Base-by-base conservation (phyloP, 53 echinoderm and acorn worm genomes). In the Mesocentrotus franciscanus region DNA sequence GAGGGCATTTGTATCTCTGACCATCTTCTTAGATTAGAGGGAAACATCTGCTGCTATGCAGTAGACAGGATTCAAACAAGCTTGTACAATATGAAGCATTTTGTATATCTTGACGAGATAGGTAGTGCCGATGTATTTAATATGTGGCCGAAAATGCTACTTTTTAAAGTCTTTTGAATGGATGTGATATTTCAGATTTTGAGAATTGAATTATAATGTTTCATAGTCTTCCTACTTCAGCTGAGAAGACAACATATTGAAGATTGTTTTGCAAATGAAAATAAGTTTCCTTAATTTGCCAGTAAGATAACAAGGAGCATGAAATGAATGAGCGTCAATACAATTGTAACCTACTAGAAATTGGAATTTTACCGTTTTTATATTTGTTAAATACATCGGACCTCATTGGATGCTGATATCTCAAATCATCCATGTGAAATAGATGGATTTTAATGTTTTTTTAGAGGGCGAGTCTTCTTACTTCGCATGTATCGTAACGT, bases 11-110 rank as follows among this genome's bases (percentile, higher is more conserved):
- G 64, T 17, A 8, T 79, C 79, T 17, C 17, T 36, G 72, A 79
- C 39, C 17, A 36, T 35, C 35, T 78, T 15, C n/a, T 72, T 72
- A 29, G 27, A 29, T 1, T 11, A 72, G n/a, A 27, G 30, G 72
- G 72, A 30, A 66, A 55, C 55, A 85, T 55, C 20, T 58, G n/a
- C 87, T 87, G 56, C 87, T 55, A 87, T 87, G 87, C 27, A 87
- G 87, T 56, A 24, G 87, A 87, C 58, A 22, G 14, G 58, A 11
- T 57, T 57, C 87, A 87, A 57, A 17, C 42, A 12, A 18, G n/a
- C 66, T 66, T 85, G 9, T 0, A 85, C 56, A 20, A 6, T 55
- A 24, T 84, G 33, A 33, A 76, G 33, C 27, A 68, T 68, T 24
- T 68, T 74, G 74, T 74, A 30, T 30, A 74, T 74, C 9, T 74